Evolutionary conservation across 2,113 vertebrate species (phyloP).

Genomic region (Caranx ignobilis): DNA sequence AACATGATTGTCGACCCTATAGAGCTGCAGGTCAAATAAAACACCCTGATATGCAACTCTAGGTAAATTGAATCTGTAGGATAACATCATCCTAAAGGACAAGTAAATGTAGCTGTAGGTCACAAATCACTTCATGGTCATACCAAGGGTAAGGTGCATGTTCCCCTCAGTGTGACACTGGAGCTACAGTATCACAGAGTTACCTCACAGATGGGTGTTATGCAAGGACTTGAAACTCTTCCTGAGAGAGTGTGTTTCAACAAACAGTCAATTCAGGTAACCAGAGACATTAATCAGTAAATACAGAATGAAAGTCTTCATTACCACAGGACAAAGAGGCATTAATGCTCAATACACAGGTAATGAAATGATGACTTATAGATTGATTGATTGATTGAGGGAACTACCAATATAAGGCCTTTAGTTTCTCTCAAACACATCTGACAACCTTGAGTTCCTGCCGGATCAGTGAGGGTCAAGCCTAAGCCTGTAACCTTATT

Average conservation of each 20-base stretch:
- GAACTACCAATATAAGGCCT: background rate
- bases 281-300: background rate
- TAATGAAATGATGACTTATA: background rate
- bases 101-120: conserved; percentile 15
- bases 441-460: conserved; percentile 42
- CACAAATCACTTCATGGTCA: conserved; percentile 15
- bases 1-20: conserved; percentile 12
- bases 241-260: background rate
- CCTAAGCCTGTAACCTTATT: conserved; percentile 61
- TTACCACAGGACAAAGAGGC: background rate
- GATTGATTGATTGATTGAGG: too few species aligned
- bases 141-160: conserved; percentile 41
- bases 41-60: conserved; percentile 30
- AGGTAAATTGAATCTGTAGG: conserved; percentile 39
- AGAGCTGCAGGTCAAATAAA: conserved; percentile 24
- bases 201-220: background rate
- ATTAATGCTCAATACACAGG: background rate
- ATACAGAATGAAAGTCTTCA: too few species aligned
- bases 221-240: conserved; percentile 1
- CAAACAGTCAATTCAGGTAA: background rate
- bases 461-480: conserved; percentile 48
- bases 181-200: conserved; percentile 10
- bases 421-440: background rate
- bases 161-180: background rate
- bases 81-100: conserved; percentile 32